A percentile compares a stretch with the other conserved stretches of the same genome.
phyloP scores from a whole-genome alignment of 2,797 vertebrate species.

The Acomys russatus region DNA sequence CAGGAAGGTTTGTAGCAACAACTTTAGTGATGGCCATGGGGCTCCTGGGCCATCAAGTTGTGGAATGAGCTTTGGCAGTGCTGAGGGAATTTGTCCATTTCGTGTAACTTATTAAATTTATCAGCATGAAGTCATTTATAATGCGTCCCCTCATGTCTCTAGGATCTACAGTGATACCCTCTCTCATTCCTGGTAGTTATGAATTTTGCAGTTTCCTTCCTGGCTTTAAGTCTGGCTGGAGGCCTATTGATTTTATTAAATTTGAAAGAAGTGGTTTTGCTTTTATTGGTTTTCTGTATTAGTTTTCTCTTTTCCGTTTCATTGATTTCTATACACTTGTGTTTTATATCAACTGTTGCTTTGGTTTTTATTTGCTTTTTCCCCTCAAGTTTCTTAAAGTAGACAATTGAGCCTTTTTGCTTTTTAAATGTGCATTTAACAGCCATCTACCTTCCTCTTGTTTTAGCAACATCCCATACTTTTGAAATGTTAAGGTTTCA shows the following conservation, averaged over 20 bases:
- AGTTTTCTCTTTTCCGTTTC: conserved; percentile 38
- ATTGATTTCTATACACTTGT: conserved; percentile 12
- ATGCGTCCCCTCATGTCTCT: conserved; percentile 2
- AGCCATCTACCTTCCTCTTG: neutral
- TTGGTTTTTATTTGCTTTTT: conserved; percentile 47
- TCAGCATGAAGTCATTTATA: neutral
- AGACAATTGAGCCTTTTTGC: neutral
- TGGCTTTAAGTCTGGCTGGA: conserved; percentile 38
- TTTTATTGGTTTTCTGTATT: conserved; percentile 58
- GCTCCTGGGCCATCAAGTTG: neutral
- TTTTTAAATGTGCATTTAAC: neutral
- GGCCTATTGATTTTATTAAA: conserved; percentile 56
- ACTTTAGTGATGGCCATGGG: neutral
- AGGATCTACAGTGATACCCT: neutral
- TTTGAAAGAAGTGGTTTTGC: conserved; percentile 47
- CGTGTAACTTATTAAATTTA: neutral
- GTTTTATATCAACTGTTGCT: neutral
- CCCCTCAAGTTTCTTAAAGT: neutral
- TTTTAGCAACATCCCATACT: neutral
- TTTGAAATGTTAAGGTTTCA: neutral
- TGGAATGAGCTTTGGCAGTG: neutral
- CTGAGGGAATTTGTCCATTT: conserved; percentile 15
- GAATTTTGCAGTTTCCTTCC: conserved; percentile 7
- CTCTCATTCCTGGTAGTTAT: conserved; percentile 8
- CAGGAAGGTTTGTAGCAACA: neutral